Evolutionary conservation across 2,113 vertebrate genomes (phyloP), one percentile per base, ranked within the genome.

Genomic region (Myxocyprinus asiaticus): DNA sequence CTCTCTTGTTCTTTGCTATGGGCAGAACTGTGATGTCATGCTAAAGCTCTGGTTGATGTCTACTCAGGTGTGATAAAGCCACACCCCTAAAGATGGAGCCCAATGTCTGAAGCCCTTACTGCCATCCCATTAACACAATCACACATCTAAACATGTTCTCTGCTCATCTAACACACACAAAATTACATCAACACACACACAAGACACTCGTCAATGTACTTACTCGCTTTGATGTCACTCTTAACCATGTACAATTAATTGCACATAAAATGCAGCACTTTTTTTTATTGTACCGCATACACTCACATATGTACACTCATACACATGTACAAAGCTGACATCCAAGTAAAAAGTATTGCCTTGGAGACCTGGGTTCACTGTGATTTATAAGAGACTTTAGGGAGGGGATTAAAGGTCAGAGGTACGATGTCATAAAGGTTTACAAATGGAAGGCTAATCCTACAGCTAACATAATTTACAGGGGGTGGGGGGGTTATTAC

Each of bases 351-450:
- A 84, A 75, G 45, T 50, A 66, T 82, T 73, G 17, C 86, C 84
- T 84, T 88, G 80, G 94, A 96, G 95, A 95, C 95, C 94, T 91
- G 90, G 92, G 94, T 95, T 95, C 94, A 96, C 95, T 96, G 95
- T 96, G 94, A 95, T 90, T 89, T 89, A 86, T 89, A 85, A 61
- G 82, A 67, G 76, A 83, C 82, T 89, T 67, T 66, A 51, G 69
- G 65, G 17, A 51, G 53, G 67, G 67, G 62, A 58, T 63, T 67
- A 55, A 79, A 77, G 67, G 62, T 75, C 58, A 82, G 55, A 56
- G 10, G 15, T 55, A 63, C 15, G 45, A 68, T 75, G 81, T 65
- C 56, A 42, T 72, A 51, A 53, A 15, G 47, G 64, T 75, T 62
- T 33, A 50, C 47, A 56, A 44, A 43, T n/a, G 22, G 0, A 67